These are phyloP conservation scores for Drymonia ruficornis DNA, from an alignment of 2,888 invertebrate genomes.

Conservation along the genomic window DNA sequence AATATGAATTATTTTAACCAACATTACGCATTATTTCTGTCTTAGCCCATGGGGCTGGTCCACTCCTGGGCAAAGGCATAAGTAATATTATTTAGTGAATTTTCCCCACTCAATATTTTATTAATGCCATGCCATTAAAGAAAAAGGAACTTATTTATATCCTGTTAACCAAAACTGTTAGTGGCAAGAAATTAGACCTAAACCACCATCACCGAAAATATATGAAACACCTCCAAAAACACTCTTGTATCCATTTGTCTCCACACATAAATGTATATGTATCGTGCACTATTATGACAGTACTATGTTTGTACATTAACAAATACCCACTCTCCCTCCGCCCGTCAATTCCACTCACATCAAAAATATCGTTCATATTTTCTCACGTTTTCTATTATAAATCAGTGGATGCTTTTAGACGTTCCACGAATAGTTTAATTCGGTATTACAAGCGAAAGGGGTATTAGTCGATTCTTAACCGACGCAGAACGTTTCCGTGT, in stretches of 20 bases:
- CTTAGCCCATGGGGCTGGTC: too few species aligned
- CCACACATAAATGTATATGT: slow-evolving; percentile 17
- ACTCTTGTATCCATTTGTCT: background rate
- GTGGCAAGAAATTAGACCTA: too few species aligned
- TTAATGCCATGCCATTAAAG: too few species aligned
- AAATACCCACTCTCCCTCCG: slow-evolving; percentile 5
- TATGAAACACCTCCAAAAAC: background rate
- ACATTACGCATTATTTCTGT: too few species aligned
- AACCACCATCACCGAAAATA: too few species aligned
- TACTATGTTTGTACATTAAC: slow-evolving; percentile 13
- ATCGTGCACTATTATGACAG: slow-evolving; percentile 13
- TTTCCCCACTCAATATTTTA: too few species aligned
- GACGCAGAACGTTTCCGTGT: slow-evolving; percentile 63
- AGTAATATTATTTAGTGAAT: too few species aligned
- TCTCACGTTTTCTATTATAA: slow-evolving; percentile 69
- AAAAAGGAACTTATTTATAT: too few species aligned
- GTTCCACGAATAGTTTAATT: slow-evolving; percentile 75
- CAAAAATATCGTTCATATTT: slow-evolving; percentile 60
- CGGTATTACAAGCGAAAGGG: slow-evolving; percentile 64
- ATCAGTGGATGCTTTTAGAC: slow-evolving; percentile 66
- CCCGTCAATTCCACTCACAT: slow-evolving; percentile 33
- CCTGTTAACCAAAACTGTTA: too few species aligned
- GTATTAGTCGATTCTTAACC: slow-evolving; percentile 65
- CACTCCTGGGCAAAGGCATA: too few species aligned
- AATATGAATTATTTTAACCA: too few species aligned